Percentiles rank a stretch among this genome's conserved stretches.
phyloP scores from a whole-genome alignment of 2,113 vertebrate species.

The Tyrannus savana region DNA sequence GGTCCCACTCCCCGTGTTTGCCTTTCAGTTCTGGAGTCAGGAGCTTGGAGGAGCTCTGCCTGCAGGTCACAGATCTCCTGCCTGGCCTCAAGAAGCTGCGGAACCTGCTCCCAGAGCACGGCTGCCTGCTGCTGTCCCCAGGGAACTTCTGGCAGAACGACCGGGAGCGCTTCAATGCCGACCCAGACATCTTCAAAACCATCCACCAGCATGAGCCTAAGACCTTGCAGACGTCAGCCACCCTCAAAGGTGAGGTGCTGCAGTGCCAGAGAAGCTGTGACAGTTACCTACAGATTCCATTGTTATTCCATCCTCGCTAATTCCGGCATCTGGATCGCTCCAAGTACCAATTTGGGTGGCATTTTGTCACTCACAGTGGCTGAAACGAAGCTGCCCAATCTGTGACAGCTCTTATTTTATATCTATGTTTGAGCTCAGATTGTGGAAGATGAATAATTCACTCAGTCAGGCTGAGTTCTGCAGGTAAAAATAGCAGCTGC shows the following conservation, averaged over 20 bases:
- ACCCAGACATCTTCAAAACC: slow-evolving; percentile 91
- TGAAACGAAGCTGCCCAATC: background rate
- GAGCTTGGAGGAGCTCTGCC: slow-evolving; percentile 90
- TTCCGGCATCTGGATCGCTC: background rate
- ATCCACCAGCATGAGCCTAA: slow-evolving; percentile 96
- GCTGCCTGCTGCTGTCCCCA: slow-evolving; percentile 93
- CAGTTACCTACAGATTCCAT: background rate
- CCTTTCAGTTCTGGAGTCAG: slow-evolving; percentile 77
- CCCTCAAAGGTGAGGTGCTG: slow-evolving; percentile 84
- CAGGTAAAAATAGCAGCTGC: background rate
- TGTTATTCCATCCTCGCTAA: background rate
- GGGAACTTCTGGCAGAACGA: slow-evolving; percentile 99
- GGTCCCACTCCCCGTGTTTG: background rate
- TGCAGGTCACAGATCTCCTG: slow-evolving; percentile 93
- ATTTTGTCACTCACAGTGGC: background rate
- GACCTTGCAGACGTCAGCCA: slow-evolving; percentile 92
- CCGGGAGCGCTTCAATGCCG: slow-evolving; percentile 87
- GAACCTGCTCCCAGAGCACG: slow-evolving; percentile 89
- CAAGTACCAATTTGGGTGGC: fast-evolving
- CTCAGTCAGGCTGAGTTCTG: background rate
- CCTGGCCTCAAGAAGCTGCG: slow-evolving; percentile 88
- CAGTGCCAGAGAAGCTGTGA: background rate
- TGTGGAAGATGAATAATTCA: background rate
- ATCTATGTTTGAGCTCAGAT: background rate
- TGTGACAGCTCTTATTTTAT: background rate